Conservation (phyloP, 2,113 vertebrate species). For the Alethe diademata region DNA sequence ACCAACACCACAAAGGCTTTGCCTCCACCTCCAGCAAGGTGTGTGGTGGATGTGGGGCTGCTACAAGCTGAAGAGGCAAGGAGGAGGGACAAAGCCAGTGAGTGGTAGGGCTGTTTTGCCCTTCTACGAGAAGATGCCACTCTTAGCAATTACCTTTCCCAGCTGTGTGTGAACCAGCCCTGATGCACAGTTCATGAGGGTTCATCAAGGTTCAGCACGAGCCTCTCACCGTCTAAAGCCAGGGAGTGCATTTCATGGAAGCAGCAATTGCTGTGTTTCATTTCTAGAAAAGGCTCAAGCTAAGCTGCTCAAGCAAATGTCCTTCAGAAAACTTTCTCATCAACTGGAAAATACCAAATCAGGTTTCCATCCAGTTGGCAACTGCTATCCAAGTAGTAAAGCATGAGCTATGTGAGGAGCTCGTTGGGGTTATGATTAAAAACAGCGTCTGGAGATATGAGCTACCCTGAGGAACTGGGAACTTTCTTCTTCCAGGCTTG, state of each 20-base stretch:
- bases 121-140: not conserved
- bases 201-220: not conserved
- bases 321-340: not conserved
- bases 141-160: not conserved
- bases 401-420: not conserved
- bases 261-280: not conserved
- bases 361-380: slow-evolving; percentile 40
- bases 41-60: not conserved
- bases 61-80: not conserved
- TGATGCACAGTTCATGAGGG: not conserved
- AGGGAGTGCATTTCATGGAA: not conserved
- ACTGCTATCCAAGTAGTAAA: slow-evolving; percentile 10
- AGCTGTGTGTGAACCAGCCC: not conserved
- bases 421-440: slow-evolving; percentile 23
- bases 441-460: not conserved
- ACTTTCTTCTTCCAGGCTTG: not conserved
- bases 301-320: not conserved
- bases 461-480: not conserved
- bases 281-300: not conserved
- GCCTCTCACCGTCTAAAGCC: not conserved
- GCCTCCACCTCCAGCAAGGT: not conserved
- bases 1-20: not conserved
- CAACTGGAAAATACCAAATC: not conserved
- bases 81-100: not conserved
- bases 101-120: not conserved